These are phyloP conservation scores for Steinernema khuongi DNA, from an alignment of 1,140 invertebrate species.

Conservation along the genomic window DNA sequence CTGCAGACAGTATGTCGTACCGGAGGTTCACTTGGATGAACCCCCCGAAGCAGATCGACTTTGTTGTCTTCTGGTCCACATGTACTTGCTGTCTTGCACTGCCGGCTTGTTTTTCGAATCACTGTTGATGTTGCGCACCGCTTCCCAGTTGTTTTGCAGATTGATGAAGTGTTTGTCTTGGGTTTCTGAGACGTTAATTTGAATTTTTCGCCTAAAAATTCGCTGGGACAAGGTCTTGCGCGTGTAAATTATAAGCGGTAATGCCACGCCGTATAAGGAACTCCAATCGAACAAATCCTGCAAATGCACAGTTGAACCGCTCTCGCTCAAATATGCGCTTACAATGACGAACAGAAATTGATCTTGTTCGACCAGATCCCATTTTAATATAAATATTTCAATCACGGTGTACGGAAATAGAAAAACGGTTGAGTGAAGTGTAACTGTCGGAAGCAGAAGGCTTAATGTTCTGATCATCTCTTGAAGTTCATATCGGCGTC, in stretches of 20 bases:
- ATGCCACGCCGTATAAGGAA: background rate
- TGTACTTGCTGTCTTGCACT: background rate
- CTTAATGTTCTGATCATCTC: background rate
- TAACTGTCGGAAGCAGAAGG: background rate
- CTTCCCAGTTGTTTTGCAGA: background rate
- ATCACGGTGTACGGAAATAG: background rate
- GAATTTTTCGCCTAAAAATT: background rate
- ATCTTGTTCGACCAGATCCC: background rate
- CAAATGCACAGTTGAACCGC: too few relatives aligned
- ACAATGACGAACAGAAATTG: background rate
- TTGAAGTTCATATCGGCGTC: background rate
- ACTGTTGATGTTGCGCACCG: background rate
- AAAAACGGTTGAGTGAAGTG: background rate
- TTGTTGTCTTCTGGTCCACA: background rate
- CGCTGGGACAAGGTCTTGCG: background rate
- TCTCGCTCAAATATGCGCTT: too few relatives aligned
- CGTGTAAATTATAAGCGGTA: background rate
- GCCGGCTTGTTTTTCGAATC: too few relatives aligned
- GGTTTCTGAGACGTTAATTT: background rate
- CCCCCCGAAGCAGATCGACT: too few relatives aligned
- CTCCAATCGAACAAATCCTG: background rate
- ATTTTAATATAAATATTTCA: background rate
- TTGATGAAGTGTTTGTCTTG: background rate
- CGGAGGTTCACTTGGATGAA: too few relatives aligned
- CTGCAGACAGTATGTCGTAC: too few relatives aligned